These are phyloP conservation scores for Podarcis siculus DNA, from an alignment of 2,797 vertebrate genomes.

Conservation along the genomic window DNA sequence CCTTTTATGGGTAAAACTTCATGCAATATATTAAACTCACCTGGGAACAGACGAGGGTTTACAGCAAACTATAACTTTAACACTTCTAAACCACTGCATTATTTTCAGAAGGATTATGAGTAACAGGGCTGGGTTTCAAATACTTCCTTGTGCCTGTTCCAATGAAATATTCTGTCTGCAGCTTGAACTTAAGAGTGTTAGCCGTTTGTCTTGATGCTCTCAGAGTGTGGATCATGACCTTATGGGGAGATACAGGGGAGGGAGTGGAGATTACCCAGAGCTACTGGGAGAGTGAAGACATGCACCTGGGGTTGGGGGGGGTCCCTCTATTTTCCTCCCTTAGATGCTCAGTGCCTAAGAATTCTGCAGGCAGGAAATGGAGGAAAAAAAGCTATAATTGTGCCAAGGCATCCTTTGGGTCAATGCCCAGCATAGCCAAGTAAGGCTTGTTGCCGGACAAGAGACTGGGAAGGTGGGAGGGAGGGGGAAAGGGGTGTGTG, in stretches of 20 bases:
- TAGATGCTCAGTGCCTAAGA: too few species aligned
- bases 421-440: not conserved
- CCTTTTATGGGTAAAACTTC: conserved; percentile 78
- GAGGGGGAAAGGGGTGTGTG: not conserved
- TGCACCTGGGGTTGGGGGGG: too few species aligned
- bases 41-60: conserved; percentile 71
- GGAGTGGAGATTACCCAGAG: too few species aligned
- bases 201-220: not conserved
- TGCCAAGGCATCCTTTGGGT: not conserved
- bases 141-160: not conserved
- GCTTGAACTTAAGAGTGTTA: not conserved
- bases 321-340: not conserved
- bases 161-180: fast-evolving
- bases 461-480: not conserved
- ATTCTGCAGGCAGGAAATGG: not conserved
- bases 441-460: not conserved
- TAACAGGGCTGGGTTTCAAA: conserved; percentile 47
- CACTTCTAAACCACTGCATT: conserved; percentile 63
- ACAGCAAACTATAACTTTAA: conserved; percentile 73
- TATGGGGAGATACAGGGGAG: not conserved
- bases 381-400: not conserved
- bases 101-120: conserved; percentile 62
- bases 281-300: not conserved
- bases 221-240: not conserved
- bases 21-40: conserved; percentile 76